phyloP scores from a whole-genome alignment of 2,113 vertebrate genomes.

The Onychorhynchus coronatus region DNA sequence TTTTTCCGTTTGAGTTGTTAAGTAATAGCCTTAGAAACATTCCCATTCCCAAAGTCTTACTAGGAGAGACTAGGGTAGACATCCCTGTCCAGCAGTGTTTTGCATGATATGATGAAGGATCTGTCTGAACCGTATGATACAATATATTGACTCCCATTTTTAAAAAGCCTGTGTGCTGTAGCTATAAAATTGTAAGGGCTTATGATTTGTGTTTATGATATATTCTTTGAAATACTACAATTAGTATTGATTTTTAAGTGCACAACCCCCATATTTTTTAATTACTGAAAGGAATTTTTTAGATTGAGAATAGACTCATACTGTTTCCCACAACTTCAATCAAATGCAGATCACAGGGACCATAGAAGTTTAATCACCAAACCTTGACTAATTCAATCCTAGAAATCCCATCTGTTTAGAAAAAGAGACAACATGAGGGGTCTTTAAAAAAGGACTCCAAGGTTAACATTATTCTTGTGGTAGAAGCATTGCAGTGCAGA shows the following conservation, averaged over 20 bases:
- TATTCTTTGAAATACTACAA: neutral
- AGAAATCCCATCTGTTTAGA: neutral
- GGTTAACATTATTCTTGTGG: neutral
- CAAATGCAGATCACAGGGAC: neutral
- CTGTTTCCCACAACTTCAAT: neutral
- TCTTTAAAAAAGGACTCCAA: neutral
- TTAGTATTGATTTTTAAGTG: neutral
- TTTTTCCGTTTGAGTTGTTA: neutral
- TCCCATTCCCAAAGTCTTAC: neutral
- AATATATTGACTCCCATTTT: neutral
- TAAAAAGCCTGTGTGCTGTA: neutral
- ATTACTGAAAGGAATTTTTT: neutral
- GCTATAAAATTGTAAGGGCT: neutral
- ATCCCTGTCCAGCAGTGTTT: neutral
- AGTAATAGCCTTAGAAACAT: neutral
- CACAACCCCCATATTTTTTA: neutral
- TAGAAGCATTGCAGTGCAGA: neutral
- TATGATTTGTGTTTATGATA: neutral
- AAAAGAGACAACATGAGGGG: neutral
- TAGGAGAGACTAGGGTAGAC: neutral
- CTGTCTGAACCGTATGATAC: neutral
- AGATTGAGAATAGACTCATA: neutral
- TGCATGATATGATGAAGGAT: neutral
- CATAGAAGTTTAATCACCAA: neutral
- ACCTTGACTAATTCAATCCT: neutral